Base-by-base conservation (phyloP, 2,888 invertebrate species). In the Axea sp. region DNA sequence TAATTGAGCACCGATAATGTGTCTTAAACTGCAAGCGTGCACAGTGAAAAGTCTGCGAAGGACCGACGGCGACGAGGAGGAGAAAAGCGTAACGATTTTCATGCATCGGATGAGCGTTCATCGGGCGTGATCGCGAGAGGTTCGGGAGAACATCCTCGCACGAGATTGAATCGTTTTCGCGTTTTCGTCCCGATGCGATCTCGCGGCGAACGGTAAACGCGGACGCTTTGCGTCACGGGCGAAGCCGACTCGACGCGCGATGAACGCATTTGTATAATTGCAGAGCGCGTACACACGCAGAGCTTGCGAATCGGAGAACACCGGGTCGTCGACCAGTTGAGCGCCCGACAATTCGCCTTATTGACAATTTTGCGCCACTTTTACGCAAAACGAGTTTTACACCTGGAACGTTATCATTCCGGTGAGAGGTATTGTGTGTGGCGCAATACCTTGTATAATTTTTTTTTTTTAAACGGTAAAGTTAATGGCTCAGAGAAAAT, bases 71-170 rank as follows among this genome's bases (percentile, higher is more conserved):
- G 65, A 65, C 60, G 53, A 60, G 65, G 62, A 71, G 68, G 67
- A 74, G 68, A 71, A 77, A 72, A 74, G 75, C 73, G 73, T 78
- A 77, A 81, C 77, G 76, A 76, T 78, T 78, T 76, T 78, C 77
- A 71, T 76, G 77, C 76, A 77, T 76, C 75, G 75, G 31, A 31
- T 74, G 71, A 64, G 73, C 71, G 62, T 57, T 74, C 55, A 53
- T 53, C 68, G 51, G 69, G 68, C 68, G 64, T 69, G 71, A 69
- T 67, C 41, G 49, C 51, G 24, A 62, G 64, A 28, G 41, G 37
- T 30, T 59, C 51, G 41, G 33, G 51, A 73, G 51, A 60, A 53
- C 60, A 45, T 51, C 60, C 47, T 45, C 35, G 51, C 41, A 41
- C 47, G 57, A 57, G 49, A 64, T 65, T 47, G 57, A 67, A 57